Percentiles rank a stretch among this genome's conserved stretches.
Conservation (phyloP, 2,888 invertebrate species). For the Miltochrista miniata region DNA sequence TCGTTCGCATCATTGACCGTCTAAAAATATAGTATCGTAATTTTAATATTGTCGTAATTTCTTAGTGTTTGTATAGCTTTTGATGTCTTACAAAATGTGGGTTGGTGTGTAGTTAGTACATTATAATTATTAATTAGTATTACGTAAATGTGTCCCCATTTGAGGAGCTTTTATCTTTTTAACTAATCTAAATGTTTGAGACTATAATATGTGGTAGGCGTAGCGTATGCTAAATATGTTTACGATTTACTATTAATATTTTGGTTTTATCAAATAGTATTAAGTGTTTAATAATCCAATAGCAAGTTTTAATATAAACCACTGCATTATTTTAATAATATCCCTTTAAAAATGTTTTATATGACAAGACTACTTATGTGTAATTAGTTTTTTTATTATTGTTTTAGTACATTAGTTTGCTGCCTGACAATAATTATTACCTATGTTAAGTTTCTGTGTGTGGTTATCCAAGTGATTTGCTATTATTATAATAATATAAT, state of each 20-base stretch:
- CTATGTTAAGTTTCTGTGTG: slow-evolving; percentile 52
- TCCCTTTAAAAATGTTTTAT: slow-evolving; percentile 45
- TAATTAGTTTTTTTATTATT: slow-evolving; percentile 50
- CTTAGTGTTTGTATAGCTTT: slow-evolving; percentile 35
- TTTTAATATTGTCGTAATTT: slow-evolving; percentile 21
- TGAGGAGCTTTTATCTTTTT: slow-evolving; percentile 17
- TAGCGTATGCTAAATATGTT: slow-evolving; percentile 37
- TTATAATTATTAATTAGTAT: slow-evolving; percentile 10
- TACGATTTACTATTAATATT: slow-evolving; percentile 39
- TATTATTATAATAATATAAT: slow-evolving; percentile 25
- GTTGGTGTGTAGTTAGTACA: slow-evolving; percentile 15
- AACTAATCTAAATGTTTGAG: slow-evolving; percentile 6
- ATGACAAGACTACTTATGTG: slow-evolving; percentile 60
- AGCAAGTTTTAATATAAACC: slow-evolving; percentile 43
- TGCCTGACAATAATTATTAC: slow-evolving; percentile 72
- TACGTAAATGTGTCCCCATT: slow-evolving; percentile 16
- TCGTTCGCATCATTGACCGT: slow-evolving; percentile 22
- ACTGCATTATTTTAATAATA: slow-evolving; percentile 33
- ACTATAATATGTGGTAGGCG: slow-evolving; percentile 15
- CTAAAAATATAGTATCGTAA: slow-evolving; percentile 27
- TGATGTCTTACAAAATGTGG: slow-evolving; percentile 26
- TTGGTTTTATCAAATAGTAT: slow-evolving; percentile 46
- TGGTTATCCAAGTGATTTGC: slow-evolving; percentile 52
- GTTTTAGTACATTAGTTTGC: slow-evolving; percentile 61
- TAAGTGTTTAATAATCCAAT: slow-evolving; percentile 59